A percentile compares a stretch with the other conserved stretches of the same genome.
Conservation (phyloP, 2,113 vertebrate species). For the western clawed frog (Xenopus tropicalis) region DNA sequence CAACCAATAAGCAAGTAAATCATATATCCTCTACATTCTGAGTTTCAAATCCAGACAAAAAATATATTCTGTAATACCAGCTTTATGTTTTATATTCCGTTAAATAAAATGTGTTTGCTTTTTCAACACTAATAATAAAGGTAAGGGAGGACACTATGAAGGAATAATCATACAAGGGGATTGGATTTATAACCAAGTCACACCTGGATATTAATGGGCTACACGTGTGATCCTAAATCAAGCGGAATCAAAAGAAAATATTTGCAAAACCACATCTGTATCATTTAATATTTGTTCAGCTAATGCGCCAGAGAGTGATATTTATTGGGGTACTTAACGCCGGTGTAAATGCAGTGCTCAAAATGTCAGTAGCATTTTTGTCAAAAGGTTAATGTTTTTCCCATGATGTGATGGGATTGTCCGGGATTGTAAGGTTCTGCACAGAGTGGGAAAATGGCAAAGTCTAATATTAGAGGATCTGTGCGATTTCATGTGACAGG, state of each 20-base stretch:
- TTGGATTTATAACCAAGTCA: neutral
- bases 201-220: conserved; percentile 5
- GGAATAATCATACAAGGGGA: neutral
- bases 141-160: no score
- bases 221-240: conserved; percentile 20
- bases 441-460: conserved; percentile 52
- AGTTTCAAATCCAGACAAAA: no score
- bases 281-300: conserved; percentile 28
- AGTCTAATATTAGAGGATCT: no score
- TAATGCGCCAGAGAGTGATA: conserved; percentile 26
- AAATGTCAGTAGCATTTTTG: conserved; percentile 60
- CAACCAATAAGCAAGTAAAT: no score
- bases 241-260: conserved; percentile 28
- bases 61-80: no score
- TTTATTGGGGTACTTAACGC: conserved; percentile 39
- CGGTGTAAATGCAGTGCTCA: conserved; percentile 44
- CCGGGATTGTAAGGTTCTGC: conserved; percentile 65
- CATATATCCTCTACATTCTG: no score
- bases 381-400: conserved; percentile 62
- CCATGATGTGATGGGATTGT: conserved; percentile 56
- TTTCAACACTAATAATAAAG: no score
- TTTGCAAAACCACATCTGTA: conserved; percentile 4
- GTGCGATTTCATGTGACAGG: no score
- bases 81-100: no score
- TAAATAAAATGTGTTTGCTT: no score